A percentile compares a stretch with the other conserved stretches of the same genome.
Conservation (phyloP, 2,888 invertebrate genomes). For the Cactoblastis cactorum region DNA sequence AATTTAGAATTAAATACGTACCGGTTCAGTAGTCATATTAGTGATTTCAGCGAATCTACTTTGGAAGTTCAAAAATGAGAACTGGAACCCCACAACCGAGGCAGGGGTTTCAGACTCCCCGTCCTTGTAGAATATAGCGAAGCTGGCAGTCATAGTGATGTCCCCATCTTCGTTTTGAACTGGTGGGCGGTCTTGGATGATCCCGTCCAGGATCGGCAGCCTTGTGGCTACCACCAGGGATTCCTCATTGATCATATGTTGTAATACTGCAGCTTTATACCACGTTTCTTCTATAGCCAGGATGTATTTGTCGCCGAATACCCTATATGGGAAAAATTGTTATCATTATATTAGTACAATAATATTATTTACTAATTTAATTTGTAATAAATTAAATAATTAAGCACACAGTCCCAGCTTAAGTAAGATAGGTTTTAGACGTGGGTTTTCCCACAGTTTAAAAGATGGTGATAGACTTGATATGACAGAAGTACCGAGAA, state of each 20-base stretch:
- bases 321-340: constrained; percentile 58
- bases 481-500: too few relatives aligned
- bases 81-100: constrained; percentile 93
- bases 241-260: constrained; percentile 87
- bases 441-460: too few relatives aligned
- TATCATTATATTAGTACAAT: too few relatives aligned
- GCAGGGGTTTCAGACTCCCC: constrained; percentile 88
- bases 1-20: constrained; percentile 27
- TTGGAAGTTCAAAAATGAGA: constrained; percentile 84
- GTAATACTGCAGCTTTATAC: constrained; percentile 94
- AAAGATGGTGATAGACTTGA: too few relatives aligned
- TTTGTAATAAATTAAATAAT: too few relatives aligned
- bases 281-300: constrained; percentile 93
- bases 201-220: constrained; percentile 70
- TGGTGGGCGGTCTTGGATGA: constrained; percentile 45
- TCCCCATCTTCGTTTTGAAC: constrained; percentile 69
- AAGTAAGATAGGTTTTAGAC: too few relatives aligned
- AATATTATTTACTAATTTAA: too few relatives aligned
- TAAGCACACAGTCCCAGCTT: too few relatives aligned
- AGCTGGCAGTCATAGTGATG: constrained; percentile 87
- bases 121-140: constrained; percentile 90
- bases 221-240: constrained; percentile 89
- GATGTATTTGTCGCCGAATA: constrained; percentile 87
- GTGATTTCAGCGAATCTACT: constrained; percentile 84
- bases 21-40: constrained; percentile 38